Conservation (phyloP, 2,797 vertebrate genomes). For the Rhincodon typus region DNA sequence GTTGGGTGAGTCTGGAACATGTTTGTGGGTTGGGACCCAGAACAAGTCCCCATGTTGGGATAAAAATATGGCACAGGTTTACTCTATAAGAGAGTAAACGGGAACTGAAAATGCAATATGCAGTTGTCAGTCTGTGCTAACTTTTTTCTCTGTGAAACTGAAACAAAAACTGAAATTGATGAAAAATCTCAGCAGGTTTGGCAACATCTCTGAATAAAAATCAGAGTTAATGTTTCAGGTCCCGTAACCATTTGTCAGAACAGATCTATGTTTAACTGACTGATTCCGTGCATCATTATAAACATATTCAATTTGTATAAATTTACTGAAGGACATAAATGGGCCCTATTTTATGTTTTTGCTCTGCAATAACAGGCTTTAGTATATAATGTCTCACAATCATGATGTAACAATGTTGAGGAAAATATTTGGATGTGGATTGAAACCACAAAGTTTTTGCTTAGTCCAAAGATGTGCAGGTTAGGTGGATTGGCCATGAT, state of each 20-base stretch:
- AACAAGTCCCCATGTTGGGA: too few relatives aligned
- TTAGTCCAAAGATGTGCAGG: too few relatives aligned
- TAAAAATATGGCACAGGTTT: neutral
- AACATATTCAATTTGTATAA: neutral
- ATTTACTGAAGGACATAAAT: neutral
- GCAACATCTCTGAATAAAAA: too few relatives aligned
- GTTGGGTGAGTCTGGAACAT: too few relatives aligned
- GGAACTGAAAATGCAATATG: neutral
- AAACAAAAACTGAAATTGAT: too few relatives aligned
- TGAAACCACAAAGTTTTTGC: too few relatives aligned
- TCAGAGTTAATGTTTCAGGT: too few relatives aligned
- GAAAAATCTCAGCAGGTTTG: too few relatives aligned
- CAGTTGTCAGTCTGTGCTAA: neutral
- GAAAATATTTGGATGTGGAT: neutral
- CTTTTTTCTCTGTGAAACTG: neutral
- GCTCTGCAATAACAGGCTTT: neutral
- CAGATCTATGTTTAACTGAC: neutral
- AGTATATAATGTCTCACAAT: neutral
- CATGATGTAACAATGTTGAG: neutral
- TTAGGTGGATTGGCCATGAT: too few relatives aligned
- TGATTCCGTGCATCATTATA: neutral
- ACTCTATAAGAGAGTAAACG: neutral
- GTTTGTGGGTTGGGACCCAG: too few relatives aligned
- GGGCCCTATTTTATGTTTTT: neutral
- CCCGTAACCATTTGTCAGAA: too few relatives aligned